A percentile compares a stretch with the other conserved stretches of the same genome.
These are phyloP conservation scores for cattle (Bos taurus) DNA, from an alignment of 2,113 vertebrate species.

Conservation along the genomic window DNA sequence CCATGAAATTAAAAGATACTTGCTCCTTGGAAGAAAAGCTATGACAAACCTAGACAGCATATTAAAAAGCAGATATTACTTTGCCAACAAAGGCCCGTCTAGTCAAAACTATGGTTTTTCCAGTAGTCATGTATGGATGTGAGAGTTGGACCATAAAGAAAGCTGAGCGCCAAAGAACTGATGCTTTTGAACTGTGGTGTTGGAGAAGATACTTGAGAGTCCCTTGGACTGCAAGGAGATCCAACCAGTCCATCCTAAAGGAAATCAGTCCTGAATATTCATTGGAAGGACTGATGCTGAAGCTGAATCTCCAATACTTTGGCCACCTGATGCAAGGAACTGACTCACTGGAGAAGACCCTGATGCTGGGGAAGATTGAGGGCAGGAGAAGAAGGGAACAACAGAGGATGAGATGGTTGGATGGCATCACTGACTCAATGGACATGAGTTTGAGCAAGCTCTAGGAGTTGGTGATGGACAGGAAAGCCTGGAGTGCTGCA, in stretches of 20 bases:
- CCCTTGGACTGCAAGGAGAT: not conserved
- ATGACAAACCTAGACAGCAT: not conserved
- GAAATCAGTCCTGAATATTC: not conserved
- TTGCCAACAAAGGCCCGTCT: not conserved
- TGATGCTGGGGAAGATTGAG: not conserved
- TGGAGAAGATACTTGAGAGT: not conserved
- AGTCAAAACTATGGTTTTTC: not conserved
- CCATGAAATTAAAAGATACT: not conserved
- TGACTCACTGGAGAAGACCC: not conserved
- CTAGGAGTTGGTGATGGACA: not conserved
- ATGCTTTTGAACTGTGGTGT: not conserved
- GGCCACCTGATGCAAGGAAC: not conserved
- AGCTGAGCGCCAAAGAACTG: not conserved
- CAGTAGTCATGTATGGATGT: not conserved
- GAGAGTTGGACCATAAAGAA: not conserved
- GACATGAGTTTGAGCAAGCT: not conserved
- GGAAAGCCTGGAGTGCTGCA: not conserved
- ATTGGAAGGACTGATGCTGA: not conserved
- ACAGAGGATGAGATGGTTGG: not conserved
- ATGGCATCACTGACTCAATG: not conserved
- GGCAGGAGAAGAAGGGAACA: not conserved
- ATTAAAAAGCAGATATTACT: not conserved
- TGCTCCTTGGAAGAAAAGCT: not conserved
- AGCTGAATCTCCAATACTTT: not conserved
- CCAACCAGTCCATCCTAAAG: not conserved